phyloP scores from a whole-genome alignment of 2,113 vertebrate genomes.

The Podocnemis expansa region DNA sequence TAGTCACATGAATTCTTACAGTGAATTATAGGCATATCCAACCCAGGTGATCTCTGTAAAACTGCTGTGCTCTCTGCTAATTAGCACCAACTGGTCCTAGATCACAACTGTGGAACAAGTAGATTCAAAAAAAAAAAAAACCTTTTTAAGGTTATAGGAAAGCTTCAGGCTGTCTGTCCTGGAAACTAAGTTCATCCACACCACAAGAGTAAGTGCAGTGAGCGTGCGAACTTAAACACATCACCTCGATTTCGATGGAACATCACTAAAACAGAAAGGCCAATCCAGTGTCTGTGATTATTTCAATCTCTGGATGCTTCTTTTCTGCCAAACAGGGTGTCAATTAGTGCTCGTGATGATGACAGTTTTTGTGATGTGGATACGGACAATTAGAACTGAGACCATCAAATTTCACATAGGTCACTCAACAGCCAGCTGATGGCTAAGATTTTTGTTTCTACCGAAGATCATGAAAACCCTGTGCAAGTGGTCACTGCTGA shows the following conservation, averaged over 20 bases:
- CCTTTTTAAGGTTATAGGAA: neutral
- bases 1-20: neutral
- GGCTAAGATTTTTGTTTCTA: neutral
- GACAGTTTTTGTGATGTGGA: neutral
- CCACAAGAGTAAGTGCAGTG: neutral
- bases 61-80: neutral
- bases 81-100: neutral
- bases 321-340: neutral
- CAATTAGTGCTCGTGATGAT: neutral
- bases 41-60: neutral
- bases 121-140: neutral
- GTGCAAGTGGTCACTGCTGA: neutral
- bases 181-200: neutral
- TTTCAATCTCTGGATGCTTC: neutral
- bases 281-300: neutral
- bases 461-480: neutral
- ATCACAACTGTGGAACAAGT: neutral
- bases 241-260: neutral
- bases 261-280: neutral
- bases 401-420: neutral
- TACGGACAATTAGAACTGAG: neutral
- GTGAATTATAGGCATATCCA: neutral
- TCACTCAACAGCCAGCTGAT: neutral
- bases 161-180: neutral
- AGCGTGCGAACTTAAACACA: neutral